Evolutionary conservation across 2,888 invertebrate species (phyloP).

Genomic region (Harpagoxenus sublaevis): DNA sequence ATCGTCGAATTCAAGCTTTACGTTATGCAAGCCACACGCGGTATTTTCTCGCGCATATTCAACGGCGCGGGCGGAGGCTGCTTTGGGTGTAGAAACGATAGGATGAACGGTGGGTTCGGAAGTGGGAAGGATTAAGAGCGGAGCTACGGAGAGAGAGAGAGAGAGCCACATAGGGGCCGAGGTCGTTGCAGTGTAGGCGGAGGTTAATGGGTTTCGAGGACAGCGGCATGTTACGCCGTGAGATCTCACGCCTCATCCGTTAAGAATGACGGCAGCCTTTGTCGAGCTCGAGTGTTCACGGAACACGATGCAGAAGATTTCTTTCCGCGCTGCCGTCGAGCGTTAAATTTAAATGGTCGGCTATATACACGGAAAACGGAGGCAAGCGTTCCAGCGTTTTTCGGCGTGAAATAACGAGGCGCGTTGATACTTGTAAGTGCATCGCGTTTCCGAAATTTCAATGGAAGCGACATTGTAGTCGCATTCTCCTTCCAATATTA

Average conservation of each 20-base stretch:
- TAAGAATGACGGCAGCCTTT: conserved; percentile 67
- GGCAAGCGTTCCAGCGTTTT: conserved; percentile 50
- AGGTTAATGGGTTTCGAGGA: conserved; percentile 82
- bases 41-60: conserved; percentile 56
- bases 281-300: conserved; percentile 60
- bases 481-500: not conserved
- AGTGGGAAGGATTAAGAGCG: conserved; percentile 60
- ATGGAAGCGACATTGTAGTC: not conserved
- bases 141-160: conserved; percentile 48
- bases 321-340: conserved; percentile 57
- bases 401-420: conserved; percentile 15
- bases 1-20: conserved; percentile 1
- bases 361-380: conserved; percentile 39
- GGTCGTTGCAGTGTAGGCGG: conserved; percentile 55
- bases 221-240: conserved; percentile 73
- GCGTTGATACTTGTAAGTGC: not conserved
- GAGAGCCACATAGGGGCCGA: conserved; percentile 57
- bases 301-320: conserved; percentile 65
- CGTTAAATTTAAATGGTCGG: conserved; percentile 66
- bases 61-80: conserved; percentile 11
- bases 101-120: conserved; percentile 52
- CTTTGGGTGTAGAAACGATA: conserved; percentile 50
- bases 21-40: conserved; percentile 49
- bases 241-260: conserved; percentile 72
- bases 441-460: not conserved